A percentile compares a stretch with the other conserved stretches of the same genome.
phyloP scores from a whole-genome alignment of 2,797 vertebrate genomes.

The Gallinago stenura region DNA sequence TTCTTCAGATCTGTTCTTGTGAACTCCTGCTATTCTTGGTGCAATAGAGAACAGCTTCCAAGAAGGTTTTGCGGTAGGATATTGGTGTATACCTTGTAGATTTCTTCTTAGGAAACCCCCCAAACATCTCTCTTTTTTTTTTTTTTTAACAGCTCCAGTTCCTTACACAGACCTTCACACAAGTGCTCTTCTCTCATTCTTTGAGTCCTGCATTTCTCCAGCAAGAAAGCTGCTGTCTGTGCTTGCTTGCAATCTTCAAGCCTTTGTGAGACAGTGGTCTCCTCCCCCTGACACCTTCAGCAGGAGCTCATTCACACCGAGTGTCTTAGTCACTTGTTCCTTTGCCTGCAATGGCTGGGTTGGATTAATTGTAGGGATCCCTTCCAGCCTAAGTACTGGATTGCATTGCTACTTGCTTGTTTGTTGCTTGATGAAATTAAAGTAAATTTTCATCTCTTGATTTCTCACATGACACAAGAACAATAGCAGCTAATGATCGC shows the following conservation, averaged over 20 bases:
- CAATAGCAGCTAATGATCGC: conserved; percentile 1
- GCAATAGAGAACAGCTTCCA: neutral
- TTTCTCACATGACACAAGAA: neutral
- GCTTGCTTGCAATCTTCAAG: neutral
- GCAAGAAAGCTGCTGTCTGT: neutral
- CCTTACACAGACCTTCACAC: neutral
- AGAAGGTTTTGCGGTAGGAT: neutral
- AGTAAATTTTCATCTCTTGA: neutral
- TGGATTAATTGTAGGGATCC: neutral
- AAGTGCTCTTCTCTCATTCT: neutral
- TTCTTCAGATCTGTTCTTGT: neutral
- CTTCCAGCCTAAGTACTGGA: neutral
- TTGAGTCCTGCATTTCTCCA: neutral
- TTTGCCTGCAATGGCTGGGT: neutral
- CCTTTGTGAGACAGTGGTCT: neutral
- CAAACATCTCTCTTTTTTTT: neutral
- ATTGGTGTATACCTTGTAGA: neutral
- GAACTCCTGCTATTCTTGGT: neutral
- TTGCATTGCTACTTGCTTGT: neutral
- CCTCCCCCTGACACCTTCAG: neutral
- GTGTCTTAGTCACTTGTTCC: neutral
- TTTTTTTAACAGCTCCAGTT: neutral
- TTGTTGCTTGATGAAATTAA: conserved; percentile 48
- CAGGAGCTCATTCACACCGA: neutral
- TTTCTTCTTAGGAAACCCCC: neutral